phyloP scores from a whole-genome alignment of 1,140 invertebrate species.

The Archivesica marissinica region DNA sequence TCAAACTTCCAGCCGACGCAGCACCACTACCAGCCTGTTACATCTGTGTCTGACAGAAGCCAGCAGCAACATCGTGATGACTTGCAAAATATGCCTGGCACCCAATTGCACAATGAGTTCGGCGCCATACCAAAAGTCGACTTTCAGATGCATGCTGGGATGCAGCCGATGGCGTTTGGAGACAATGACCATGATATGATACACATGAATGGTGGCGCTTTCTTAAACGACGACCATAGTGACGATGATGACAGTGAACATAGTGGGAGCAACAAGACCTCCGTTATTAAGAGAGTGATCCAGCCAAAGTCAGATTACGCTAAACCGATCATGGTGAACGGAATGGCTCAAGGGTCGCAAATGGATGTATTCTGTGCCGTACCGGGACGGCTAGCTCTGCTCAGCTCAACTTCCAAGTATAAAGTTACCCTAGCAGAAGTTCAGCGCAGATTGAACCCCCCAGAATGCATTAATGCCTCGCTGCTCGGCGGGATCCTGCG shows the following conservation, averaged over 20 bases:
- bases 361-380: slow-evolving; percentile 93
- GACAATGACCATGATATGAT: slow-evolving; percentile 46
- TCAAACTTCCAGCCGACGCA: neutral
- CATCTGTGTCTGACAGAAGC: neutral
- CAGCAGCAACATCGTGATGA: slow-evolving; percentile 12
- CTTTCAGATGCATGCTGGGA: slow-evolving; percentile 52
- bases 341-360: slow-evolving; percentile 81
- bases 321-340: slow-evolving; percentile 47
- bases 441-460: slow-evolving; percentile 97
- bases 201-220: slow-evolving; percentile 34
- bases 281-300: slow-evolving; percentile 50
- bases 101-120: slow-evolving; percentile 31
- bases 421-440: slow-evolving; percentile 99
- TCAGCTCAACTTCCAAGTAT: slow-evolving; percentile 99
- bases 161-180: neutral
- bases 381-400: slow-evolving; percentile 96
- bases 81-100: slow-evolving; percentile 4
- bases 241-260: slow-evolving; percentile 9
- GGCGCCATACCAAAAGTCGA: slow-evolving; percentile 26
- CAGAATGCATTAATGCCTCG: slow-evolving; percentile 99
- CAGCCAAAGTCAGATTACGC: slow-evolving; percentile 41
- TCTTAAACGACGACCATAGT: slow-evolving; percentile 18
- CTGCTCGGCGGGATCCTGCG: slow-evolving; percentile 98
- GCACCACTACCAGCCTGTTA: slow-evolving; percentile 42
- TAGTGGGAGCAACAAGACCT: slow-evolving; percentile 41